Percentiles rank a stretch among this genome's conserved stretches.
Evolutionary conservation across 2,113 vertebrate genomes (phyloP).

Genomic region (Polypterus bichir): DNA sequence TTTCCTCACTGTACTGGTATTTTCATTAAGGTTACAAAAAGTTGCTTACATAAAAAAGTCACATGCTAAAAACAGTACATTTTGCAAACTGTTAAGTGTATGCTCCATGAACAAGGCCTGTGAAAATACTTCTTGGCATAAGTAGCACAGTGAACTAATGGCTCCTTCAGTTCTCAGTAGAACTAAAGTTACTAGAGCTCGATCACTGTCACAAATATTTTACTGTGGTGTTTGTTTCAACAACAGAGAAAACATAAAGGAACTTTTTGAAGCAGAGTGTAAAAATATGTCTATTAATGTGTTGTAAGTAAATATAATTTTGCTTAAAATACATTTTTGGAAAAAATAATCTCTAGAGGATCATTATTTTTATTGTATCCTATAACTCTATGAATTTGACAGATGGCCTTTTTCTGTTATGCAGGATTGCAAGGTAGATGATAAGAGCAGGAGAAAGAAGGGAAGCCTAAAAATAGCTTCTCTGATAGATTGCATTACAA

Average conservation of each 20-base stretch:
- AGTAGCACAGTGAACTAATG: slow-evolving; percentile 30
- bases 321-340: not conserved
- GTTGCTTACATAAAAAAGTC: too few species aligned
- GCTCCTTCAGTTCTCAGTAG: slow-evolving; percentile 23
- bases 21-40: too few species aligned
- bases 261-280: slow-evolving; percentile 7
- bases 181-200: slow-evolving; percentile 16
- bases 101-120: slow-evolving; percentile 21
- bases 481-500: slow-evolving; percentile 4
- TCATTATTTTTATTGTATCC: slow-evolving; percentile 4
- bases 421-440: not conserved
- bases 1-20: too few species aligned
- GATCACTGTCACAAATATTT: slow-evolving; percentile 24
- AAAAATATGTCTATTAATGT: slow-evolving; percentile 17
- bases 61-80: not conserved
- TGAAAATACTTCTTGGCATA: slow-evolving; percentile 30
- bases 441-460: not conserved
- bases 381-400: not conserved
- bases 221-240: slow-evolving; percentile 13
- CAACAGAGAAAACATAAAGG: slow-evolving; percentile 5
- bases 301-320: slow-evolving; percentile 2
- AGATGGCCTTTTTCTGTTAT: not conserved
- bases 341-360: slow-evolving; percentile 1
- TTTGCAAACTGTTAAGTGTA: slow-evolving; percentile 5
- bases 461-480: not conserved